A percentile compares a stretch with the other conserved stretches of the same genome.
These are phyloP conservation scores for Gallinago nigripennis DNA, from an alignment of 2,797 vertebrate species.

Conservation along the genomic window DNA sequence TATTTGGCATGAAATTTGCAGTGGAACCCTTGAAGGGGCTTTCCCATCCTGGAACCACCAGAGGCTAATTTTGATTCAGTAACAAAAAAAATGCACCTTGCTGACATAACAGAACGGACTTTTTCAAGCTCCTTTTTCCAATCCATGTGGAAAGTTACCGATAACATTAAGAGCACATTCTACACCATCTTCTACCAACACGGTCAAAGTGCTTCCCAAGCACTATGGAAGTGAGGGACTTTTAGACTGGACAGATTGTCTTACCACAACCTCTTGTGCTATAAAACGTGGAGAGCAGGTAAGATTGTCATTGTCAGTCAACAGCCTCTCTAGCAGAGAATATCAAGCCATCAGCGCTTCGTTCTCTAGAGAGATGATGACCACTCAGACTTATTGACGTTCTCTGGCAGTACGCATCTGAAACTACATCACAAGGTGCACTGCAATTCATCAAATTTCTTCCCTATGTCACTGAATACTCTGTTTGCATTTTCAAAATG, in stretches of 20 bases:
- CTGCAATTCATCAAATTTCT: constrained; percentile 8
- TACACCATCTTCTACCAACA: background rate
- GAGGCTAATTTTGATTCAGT: background rate
- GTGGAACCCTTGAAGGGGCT: constrained; percentile 5
- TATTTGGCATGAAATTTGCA: constrained; percentile 30
- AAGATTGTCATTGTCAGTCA: background rate
- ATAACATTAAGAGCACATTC: background rate
- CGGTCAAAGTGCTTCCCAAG: background rate
- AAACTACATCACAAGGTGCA: background rate
- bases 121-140: background rate
- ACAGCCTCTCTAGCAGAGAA: background rate
- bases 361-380: background rate
- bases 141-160: background rate
- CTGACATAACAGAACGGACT: background rate
- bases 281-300: background rate
- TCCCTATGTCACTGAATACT: background rate
- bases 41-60: background rate
- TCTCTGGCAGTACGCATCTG: background rate
- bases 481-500: background rate
- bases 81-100: constrained; percentile 2
- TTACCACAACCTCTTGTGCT: background rate
- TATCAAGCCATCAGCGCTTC: background rate
- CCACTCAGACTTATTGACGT: background rate
- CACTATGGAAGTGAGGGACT: background rate
- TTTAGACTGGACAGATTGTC: background rate